phyloP scores from a whole-genome alignment of 2,888 invertebrate species.

The Baccha elongata region DNA sequence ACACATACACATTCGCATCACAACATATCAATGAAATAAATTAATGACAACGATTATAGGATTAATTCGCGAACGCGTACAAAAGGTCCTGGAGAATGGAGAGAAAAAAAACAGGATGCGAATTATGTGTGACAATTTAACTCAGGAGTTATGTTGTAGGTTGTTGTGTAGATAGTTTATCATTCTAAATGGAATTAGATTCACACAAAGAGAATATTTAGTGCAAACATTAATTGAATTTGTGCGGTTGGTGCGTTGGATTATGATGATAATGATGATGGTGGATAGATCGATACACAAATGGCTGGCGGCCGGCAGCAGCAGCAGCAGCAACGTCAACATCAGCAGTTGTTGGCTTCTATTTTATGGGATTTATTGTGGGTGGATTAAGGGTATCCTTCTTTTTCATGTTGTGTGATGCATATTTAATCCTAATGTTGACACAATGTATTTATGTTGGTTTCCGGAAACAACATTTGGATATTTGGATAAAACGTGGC shows the following conservation, averaged over 20 bases:
- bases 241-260: constrained; percentile 18
- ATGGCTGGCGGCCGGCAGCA: too few relatives aligned
- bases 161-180: constrained; percentile 46
- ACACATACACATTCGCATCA: constrained; percentile 64
- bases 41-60: constrained; percentile 64
- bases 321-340: not conserved
- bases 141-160: constrained; percentile 1
- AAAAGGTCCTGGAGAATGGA: not conserved
- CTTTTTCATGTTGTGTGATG: not conserved
- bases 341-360: not conserved
- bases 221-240: constrained; percentile 54
- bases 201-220: constrained; percentile 52
- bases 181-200: constrained; percentile 51
- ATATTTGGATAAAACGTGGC: not conserved
- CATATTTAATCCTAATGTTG: constrained; percentile 32
- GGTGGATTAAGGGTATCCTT: not conserved
- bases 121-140: constrained; percentile 41
- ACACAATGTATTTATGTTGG: constrained; percentile 24
- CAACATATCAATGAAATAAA: constrained; percentile 67
- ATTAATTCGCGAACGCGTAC: constrained; percentile 39
- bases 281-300: not conserved
- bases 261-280: constrained; percentile 4
- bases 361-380: constrained; percentile 10
- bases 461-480: constrained; percentile 18
- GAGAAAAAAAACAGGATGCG: not conserved